Evolutionary conservation across 2,888 invertebrate species (phyloP).

Genomic region (Melanostoma scalare): DNA sequence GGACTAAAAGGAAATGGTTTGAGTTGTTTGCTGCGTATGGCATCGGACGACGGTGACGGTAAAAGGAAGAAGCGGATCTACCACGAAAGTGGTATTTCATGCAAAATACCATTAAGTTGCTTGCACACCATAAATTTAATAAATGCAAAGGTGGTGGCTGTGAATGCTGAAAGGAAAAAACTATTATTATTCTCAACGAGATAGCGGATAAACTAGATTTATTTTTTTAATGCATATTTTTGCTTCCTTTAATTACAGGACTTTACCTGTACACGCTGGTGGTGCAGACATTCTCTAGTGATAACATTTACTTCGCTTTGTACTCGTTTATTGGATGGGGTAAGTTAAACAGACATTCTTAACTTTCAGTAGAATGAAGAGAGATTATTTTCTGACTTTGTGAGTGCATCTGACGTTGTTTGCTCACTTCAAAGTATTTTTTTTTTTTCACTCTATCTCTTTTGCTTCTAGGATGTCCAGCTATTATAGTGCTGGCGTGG

Average conservation of each 20-base stretch:
- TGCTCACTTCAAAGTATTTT: neutral
- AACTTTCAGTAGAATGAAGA: neutral
- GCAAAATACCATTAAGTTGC: constrained; percentile 27
- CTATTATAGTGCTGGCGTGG: constrained; percentile 79
- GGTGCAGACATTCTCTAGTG: constrained; percentile 92
- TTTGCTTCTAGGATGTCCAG: constrained; percentile 77
- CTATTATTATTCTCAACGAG: constrained; percentile 21
- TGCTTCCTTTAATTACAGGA: constrained; percentile 82
- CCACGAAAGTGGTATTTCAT: constrained; percentile 39
- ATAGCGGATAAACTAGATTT: constrained; percentile 16
- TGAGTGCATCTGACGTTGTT: neutral
- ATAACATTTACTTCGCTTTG: constrained; percentile 91
- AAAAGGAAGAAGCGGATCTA: constrained; percentile 14
- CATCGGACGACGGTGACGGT: neutral
- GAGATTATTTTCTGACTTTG: constrained; percentile 5
- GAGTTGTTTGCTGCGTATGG: too few relatives aligned
- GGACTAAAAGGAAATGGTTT: too few relatives aligned
- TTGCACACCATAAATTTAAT: constrained; percentile 45
- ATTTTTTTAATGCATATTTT: constrained; percentile 42
- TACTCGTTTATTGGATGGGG: constrained; percentile 94
- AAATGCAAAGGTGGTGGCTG: neutral
- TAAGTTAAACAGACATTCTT: constrained; percentile 82
- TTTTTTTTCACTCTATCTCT: constrained; percentile 11
- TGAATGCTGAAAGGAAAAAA: neutral
- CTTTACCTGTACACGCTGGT: constrained; percentile 93